These are phyloP conservation scores for Erebia ligea DNA, from an alignment of 2,888 invertebrate genomes.

Conservation along the genomic window DNA sequence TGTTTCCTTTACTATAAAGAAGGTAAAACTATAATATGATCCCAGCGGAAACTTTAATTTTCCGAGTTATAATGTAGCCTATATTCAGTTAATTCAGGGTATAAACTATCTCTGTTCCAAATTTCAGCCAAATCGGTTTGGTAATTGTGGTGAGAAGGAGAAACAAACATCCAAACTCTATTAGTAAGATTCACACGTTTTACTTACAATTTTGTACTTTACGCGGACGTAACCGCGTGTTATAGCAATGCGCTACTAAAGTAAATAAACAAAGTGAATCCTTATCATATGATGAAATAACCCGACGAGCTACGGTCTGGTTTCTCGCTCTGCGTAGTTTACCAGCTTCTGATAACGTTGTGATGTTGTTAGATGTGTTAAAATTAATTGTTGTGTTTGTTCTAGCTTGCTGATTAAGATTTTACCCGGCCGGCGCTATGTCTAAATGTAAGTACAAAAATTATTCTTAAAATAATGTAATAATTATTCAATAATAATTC, in stretches of 20 bases:
- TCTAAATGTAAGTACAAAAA: conserved; percentile 43
- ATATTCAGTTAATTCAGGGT: too few species aligned
- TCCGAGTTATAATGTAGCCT: too few species aligned
- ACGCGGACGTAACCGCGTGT: neutral
- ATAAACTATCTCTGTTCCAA: too few species aligned
- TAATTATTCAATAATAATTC: neutral
- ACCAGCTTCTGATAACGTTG: conserved; percentile 16
- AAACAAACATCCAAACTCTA: too few species aligned
- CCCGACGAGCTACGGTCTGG: neutral
- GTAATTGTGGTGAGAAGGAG: too few species aligned
- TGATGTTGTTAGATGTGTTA: conserved; percentile 14
- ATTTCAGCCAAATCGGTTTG: too few species aligned
- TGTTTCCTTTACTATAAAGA: too few species aligned
- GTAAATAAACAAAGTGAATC: conserved; percentile 1
- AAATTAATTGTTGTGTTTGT: conserved; percentile 27
- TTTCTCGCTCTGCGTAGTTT: neutral
- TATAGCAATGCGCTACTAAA: neutral
- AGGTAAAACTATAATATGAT: too few species aligned
- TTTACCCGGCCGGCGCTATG: conserved; percentile 33
- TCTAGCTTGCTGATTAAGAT: conserved; percentile 35
- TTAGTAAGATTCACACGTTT: neutral
- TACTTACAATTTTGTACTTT: neutral
- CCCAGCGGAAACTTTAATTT: too few species aligned
- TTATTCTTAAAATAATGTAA: too few species aligned
- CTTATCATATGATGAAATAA: conserved; percentile 9